These are phyloP conservation scores for Drusus annulatus DNA, from an alignment of 1,140 invertebrate species.

Conservation along the genomic window DNA sequence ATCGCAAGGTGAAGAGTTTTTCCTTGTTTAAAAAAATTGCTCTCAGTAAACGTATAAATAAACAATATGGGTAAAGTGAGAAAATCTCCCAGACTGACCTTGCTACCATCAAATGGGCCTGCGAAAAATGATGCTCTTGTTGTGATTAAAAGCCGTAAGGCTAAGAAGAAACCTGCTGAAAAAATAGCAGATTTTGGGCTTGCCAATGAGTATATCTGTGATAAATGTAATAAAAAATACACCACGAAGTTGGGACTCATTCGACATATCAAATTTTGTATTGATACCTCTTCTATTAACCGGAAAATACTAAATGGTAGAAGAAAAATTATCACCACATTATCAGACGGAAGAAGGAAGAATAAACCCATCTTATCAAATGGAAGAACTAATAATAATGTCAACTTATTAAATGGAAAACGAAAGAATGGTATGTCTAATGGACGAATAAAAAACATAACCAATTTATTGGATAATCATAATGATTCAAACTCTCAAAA, in stretches of 20 bases:
- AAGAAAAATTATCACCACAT: constrained; percentile 16
- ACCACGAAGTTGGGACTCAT: constrained; percentile 43
- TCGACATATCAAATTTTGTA: constrained; percentile 51
- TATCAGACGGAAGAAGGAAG: no score
- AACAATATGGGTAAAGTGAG: constrained; percentile 2
- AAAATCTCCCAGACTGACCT: constrained; percentile 4
- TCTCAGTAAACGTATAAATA: not conserved
- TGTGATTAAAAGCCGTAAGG: constrained; percentile 43
- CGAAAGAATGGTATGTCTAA: no score
- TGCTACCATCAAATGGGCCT: not conserved
- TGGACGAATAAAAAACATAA: no score
- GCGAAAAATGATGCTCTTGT: constrained; percentile 44
- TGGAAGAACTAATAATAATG: no score
- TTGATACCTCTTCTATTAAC: constrained; percentile 14
- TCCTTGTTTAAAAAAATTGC: no score
- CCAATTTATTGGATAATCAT: constrained; percentile 37
- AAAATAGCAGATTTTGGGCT: constrained; percentile 30
- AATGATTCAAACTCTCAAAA: constrained; percentile 45
- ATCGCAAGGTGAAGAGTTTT: no score
- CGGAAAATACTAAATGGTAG: constrained; percentile 18
- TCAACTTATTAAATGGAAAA: no score
- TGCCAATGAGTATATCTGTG: constrained; percentile 48
- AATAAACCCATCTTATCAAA: not conserved
- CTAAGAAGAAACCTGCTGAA: constrained; percentile 10
- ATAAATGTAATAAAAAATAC: constrained; percentile 53